Evolutionary conservation across 2,888 invertebrate species (phyloP), one percentile per base, ranked within the genome.

Genomic region (Dromius quadrimaculatus): DNA sequence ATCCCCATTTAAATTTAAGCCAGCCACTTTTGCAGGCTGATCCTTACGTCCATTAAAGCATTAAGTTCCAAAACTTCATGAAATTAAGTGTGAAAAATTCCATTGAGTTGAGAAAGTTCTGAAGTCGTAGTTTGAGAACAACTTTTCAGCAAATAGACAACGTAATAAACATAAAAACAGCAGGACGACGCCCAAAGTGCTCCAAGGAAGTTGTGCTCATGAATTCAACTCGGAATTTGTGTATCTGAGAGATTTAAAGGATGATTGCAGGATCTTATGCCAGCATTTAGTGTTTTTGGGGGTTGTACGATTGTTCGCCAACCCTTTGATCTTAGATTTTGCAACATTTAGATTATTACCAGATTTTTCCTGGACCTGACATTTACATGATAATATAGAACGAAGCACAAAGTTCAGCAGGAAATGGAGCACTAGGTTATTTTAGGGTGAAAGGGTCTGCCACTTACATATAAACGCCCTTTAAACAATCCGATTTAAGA

Each of bases 31-130:
- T n/a, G n/a, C n/a, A 17, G n/a, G 20, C 47, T 19, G 5, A 11
- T n/a, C 15, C 28, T 17, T 19, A 23, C 36, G 36, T 59, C 59
- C 59, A 59, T 59, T 59, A 59, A 36, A 11, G 59, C 17, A 59
- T 59, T 59, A 59, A 36, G 36, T 59, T 59, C 59, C 59, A 59
- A 59, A 59, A 59, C 34, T 59, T 59, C 36, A 59, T 59, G 36
- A 59, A 59, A 59, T 59, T 59, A 59, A 59, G 59, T 59, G 59
- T 59, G 59, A 59, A 59, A 59, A 59, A 59, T 59, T 59, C 36
- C 20, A 19, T 19, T 4, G 20, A 59, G 19, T 59, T 59, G 13
- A 41, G 15, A 41, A 41, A 41, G 41, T 41, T 41, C 11, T 15
- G 15, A 41, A 41, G 11, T 41, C 41, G 41, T 11, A 11, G 15